Base-by-base conservation (phyloP, 2,113 vertebrate genomes). In the Pagrus major region DNA sequence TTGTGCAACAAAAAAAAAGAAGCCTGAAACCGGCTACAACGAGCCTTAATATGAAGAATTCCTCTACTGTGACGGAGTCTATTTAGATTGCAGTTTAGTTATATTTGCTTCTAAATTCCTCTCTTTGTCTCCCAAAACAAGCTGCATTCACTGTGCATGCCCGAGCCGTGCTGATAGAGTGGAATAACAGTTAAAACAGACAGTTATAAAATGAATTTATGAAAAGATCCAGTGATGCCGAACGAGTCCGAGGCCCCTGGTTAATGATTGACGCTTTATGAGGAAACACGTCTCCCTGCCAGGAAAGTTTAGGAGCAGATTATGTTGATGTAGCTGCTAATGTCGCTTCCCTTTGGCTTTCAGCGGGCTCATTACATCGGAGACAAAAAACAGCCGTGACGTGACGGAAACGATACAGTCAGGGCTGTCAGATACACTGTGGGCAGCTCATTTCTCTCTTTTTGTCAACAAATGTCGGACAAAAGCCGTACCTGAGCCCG, bases 401-500 rank as follows among this genome's bases (percentile, higher is more conserved):
- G 35, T 78, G 71, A 47, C 51, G 33, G 81, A 86, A 91, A 77
- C 4, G 76, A 76, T 69, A 61, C 71, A 73, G 75, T 78, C 69
- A 54, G 54, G 54, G 73, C 84, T 87, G 86, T 87, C 75, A 74
- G 65, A 83, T 60, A 39, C 58, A 61, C 70, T 21, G 35, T 21
- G 61, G 79, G 60, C 58, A 75, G 44, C 71, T 90, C 75, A 70
- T 80, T 84, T 73, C 71, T 80, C 63, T 83, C 46, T 90, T 88
- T 88, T 87, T 74, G 80, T 86, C 85, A 81, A 91, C 87, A 89
- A 89, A 71, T 55, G 73, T n/a, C 29, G 65, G 78, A 91, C 90
- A 92, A 89, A 88, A 80, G 84, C 80, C 16, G 66, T 83, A 84
- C 87, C 89, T 87, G 88, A 89, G 86, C 92, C 92, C 86, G 83